These are phyloP conservation scores for Diploscapter pachys DNA, from an alignment of 1,140 invertebrate species.

Conservation along the genomic window DNA sequence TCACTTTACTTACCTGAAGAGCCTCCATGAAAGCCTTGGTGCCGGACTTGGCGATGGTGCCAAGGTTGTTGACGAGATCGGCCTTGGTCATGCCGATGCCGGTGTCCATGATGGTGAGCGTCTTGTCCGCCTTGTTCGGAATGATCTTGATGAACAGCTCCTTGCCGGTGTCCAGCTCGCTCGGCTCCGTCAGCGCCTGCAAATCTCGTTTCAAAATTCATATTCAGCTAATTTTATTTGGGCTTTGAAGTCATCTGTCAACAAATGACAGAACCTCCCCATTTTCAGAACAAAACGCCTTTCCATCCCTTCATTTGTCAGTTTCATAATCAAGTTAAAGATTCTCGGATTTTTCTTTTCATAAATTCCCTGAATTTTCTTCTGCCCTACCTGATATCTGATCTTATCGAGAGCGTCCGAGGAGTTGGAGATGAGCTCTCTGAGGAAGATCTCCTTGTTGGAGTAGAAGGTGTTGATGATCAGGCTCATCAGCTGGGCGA, in stretches of 20 bases:
- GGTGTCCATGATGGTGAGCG: conserved; percentile 84
- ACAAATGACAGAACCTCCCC: no score
- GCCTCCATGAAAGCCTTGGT: conserved; percentile 96
- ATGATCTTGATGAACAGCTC: conserved; percentile 85
- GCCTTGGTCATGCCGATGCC: conserved; percentile 93
- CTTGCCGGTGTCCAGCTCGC: conserved; percentile 78
- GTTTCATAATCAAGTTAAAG: no score
- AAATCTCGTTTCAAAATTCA: background rate
- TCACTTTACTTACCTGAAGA: conserved; percentile 64
- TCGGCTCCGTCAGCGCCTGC: conserved; percentile 77
- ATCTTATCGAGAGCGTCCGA: conserved; percentile 75
- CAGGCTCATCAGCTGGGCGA: conserved; percentile 88
- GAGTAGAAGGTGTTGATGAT: conserved; percentile 99
- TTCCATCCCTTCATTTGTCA: no score
- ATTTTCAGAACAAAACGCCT: no score
- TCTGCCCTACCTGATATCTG: conserved; percentile 69
- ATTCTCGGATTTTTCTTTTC: no score
- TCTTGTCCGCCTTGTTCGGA: conserved; percentile 82
- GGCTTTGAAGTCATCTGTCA: no score
- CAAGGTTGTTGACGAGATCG: conserved; percentile 88
- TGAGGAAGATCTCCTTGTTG: conserved; percentile 98
- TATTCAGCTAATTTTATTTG: background rate
- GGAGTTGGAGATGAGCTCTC: conserved; percentile 87
- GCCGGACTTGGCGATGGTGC: conserved; percentile 91
- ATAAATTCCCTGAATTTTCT: no score